Evolutionary conservation across 2,113 vertebrate genomes (phyloP), one percentile per base, ranked within the genome.

Genomic region (Microtus oregoni): DNA sequence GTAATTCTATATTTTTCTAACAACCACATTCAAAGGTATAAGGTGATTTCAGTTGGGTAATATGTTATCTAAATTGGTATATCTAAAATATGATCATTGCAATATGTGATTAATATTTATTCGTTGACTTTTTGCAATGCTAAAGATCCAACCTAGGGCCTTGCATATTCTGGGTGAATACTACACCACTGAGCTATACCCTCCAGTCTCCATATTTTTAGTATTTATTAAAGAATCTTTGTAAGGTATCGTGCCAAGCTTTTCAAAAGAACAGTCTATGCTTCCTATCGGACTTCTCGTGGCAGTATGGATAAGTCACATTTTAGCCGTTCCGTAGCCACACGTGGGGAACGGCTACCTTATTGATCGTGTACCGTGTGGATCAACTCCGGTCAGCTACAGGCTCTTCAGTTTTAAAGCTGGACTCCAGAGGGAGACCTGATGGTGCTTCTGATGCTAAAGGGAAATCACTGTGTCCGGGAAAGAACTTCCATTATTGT

Each of bases 201-300:
- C 11, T 15, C 12, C n/a, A 76, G 58, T 38, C 11, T 61, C 52
- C 75, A 0, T 95, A n/a, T 78, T 91, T 72, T 72, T 38, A 92
- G 15, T 92, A 78, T 70, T 92, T 63, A 77, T 76, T 82, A 19
- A 90, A 94, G 52, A 79, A 79, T 65, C 91, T 58, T 63, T 96
- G 85, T 47, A 47, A 76, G 63, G 24, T 52, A 24, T 17, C 44
- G 24, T 73, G 22, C 26, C 32, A 61, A 86, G 7, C 41, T 58
- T 68, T 91, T 89, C 19, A 55, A 73, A 75, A 58, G 61, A 91
- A 91, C 35, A 77, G 2, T 70, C 8, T 55, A 0, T 55, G 38
- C 75, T 87, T 90, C 85, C 32, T 6, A 22, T 0, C 73, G 12
- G 38, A 79, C 24, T 88, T 94, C 38, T 85, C 13, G 4, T 6